These are phyloP conservation scores for Buceros bicornis DNA, from an alignment of 2,797 vertebrate genomes.

Conservation along the genomic window DNA sequence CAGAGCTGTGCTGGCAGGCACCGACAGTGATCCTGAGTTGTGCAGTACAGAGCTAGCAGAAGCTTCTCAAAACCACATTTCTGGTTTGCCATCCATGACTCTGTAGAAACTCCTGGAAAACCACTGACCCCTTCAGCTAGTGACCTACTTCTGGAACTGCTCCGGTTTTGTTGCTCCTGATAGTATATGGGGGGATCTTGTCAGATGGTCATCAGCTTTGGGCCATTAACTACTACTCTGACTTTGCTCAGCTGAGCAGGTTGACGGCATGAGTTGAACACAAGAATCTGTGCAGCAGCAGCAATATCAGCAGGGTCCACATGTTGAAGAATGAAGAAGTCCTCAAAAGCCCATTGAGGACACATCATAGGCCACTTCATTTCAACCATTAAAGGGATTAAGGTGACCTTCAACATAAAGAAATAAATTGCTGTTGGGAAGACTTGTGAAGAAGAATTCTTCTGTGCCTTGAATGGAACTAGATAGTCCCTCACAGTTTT, in stretches of 20 bases:
- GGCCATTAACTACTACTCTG: not conserved
- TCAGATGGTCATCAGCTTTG: not conserved
- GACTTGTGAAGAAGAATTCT: not conserved
- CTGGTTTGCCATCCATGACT: not conserved
- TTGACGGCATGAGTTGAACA: not conserved
- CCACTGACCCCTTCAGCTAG: not conserved
- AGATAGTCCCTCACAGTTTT: not conserved
- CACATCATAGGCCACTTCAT: not conserved
- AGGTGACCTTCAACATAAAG: not conserved
- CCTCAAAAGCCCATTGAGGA: not conserved
- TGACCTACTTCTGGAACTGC: not conserved
- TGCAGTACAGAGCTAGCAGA: not conserved
- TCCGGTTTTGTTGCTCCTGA: not conserved
- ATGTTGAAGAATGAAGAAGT: not conserved
- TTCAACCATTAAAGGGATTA: not conserved
- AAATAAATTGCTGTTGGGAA: not conserved
- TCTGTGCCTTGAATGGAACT: not conserved
- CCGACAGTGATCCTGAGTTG: not conserved
- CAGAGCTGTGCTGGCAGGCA: not conserved
- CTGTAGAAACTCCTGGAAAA: not conserved
- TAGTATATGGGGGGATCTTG: accelerated
- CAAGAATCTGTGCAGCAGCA: not conserved
- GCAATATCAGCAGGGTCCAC: not conserved
- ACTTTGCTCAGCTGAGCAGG: not conserved
- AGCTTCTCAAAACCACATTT: not conserved